These are phyloP conservation scores for Orius laevigatus DNA, from an alignment of 1,140 invertebrate genomes.

Conservation along the genomic window DNA sequence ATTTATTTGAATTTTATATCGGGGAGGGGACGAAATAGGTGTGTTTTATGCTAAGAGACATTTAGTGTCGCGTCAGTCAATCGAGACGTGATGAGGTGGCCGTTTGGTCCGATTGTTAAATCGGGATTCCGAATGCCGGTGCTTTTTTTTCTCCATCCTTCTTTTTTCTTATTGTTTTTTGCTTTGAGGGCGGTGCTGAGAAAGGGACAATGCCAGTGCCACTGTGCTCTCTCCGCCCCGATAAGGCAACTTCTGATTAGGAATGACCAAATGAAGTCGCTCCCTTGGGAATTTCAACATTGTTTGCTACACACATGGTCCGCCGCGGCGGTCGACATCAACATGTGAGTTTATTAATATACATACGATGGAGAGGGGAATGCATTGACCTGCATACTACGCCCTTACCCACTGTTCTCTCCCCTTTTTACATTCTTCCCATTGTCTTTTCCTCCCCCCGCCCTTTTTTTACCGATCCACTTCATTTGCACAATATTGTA, in stretches of 20 bases:
- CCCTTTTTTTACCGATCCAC: too few species aligned
- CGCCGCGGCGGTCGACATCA: background rate
- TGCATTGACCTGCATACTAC: too few species aligned
- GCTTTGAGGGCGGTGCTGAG: background rate
- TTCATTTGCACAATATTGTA: too few species aligned
- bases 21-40: conserved; percentile 1
- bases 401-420: too few species aligned
- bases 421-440: too few species aligned
- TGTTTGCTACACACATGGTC: conserved; percentile 1
- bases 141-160: background rate
- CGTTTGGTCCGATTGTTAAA: conserved; percentile 9
- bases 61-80: conserved; percentile 10
- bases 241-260: conserved; percentile 2
- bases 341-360: conserved; percentile 3
- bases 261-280: conserved; percentile 12
- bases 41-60: conserved; percentile 9
- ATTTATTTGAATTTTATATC: background rate
- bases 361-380: background rate
- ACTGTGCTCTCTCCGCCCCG: background rate
- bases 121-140: conserved; percentile 11
- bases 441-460: too few species aligned
- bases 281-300: conserved; percentile 4
- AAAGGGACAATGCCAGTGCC: conserved; percentile 7
- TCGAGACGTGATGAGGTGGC: conserved; percentile 9
- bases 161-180: background rate